Evolutionary conservation across 2,888 invertebrate species (phyloP), one percentile per base, ranked within the genome.

Genomic region (Tipula vernalis): DNA sequence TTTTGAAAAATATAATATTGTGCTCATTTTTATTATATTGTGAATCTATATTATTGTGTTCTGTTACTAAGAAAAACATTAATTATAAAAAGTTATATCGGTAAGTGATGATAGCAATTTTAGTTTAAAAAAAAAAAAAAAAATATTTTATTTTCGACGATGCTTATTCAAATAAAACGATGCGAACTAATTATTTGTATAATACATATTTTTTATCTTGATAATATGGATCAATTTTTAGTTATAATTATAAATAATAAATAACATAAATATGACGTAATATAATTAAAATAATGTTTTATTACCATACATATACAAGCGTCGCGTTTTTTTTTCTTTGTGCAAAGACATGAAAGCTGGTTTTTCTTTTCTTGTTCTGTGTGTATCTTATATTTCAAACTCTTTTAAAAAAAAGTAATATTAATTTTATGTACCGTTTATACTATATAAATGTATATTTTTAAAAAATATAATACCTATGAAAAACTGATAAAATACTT

Each of bases 1-100:
- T 18, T 86, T 86, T 86, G 57, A 83, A 83, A 44, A 83, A 86
- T 44, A 42, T 83, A 71, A 28, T 71, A 71, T 86, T 83, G 83
- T 86, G 83, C 51, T 83, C 51, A 41, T 51, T 83, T 86, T 57
- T 86, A 83, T 71, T 6, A 39, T 47, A 86, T 86, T 86, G 71
- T 86, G 86, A 42, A 83, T 83, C 41, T 83, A 51, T 71, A 71
- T 83, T 57, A 57, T 57, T 86, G 86, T 86, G 86, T 28, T 84
- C 36, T 42, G 42, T 41, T 71, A 71, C 10, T 71, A 71, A 86
- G 44, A 36, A 86, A 86, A 83, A 86, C 71, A 86, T 86, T 13
- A 87, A 83, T 28, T 87, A 36, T 57, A 84, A 86, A 83, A 86
- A 47, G 41, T 36, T 86, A 41, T 83, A 41, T 86, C 44, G 86